Percentiles rank a stretch among this genome's conserved stretches.
phyloP scores from a whole-genome alignment of 2,113 vertebrate species.

The Cepphus grylle region DNA sequence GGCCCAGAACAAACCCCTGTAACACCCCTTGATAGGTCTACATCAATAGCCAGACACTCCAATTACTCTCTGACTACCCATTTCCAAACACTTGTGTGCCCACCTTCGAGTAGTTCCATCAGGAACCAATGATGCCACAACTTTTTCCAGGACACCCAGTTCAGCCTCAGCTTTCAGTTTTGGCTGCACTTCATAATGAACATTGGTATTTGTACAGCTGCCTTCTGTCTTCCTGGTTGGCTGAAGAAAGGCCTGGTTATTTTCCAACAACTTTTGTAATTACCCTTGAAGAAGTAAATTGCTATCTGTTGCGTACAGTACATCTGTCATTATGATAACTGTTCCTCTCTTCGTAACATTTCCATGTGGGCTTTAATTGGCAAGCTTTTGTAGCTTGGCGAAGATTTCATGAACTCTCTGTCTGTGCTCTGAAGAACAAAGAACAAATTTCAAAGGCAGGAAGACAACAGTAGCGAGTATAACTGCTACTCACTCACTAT shows the following conservation, averaged over 20 bases:
- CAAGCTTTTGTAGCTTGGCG: conserved; percentile 7
- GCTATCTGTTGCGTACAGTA: conserved; percentile 59
- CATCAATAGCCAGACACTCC: neutral
- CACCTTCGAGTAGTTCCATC: neutral
- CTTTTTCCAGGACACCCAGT: neutral
- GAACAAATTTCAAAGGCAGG: conserved; percentile 18
- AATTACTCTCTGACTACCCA: neutral
- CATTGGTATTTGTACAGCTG: conserved; percentile 51
- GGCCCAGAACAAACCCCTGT: neutral
- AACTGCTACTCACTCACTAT: neutral
- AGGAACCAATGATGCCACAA: neutral
- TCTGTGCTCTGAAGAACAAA: neutral
- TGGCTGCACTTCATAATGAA: neutral
- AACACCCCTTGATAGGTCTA: neutral
- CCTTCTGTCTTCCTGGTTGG: conserved; percentile 21
- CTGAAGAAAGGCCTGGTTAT: conserved; percentile 63
- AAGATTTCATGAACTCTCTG: conserved; percentile 14
- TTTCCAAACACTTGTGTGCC: neutral
- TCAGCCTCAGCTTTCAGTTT: neutral
- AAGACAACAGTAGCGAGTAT: neutral
- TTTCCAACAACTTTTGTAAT: conserved; percentile 71
- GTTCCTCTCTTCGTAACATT: conserved; percentile 52
- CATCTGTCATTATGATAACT: conserved; percentile 66
- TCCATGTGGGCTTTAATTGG: conserved; percentile 54
- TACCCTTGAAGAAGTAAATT: conserved; percentile 71